A percentile compares a stretch with the other conserved stretches of the same genome.
These are phyloP conservation scores for Lydus trimaculatus DNA, from an alignment of 2,888 invertebrate genomes.

Conservation along the genomic window DNA sequence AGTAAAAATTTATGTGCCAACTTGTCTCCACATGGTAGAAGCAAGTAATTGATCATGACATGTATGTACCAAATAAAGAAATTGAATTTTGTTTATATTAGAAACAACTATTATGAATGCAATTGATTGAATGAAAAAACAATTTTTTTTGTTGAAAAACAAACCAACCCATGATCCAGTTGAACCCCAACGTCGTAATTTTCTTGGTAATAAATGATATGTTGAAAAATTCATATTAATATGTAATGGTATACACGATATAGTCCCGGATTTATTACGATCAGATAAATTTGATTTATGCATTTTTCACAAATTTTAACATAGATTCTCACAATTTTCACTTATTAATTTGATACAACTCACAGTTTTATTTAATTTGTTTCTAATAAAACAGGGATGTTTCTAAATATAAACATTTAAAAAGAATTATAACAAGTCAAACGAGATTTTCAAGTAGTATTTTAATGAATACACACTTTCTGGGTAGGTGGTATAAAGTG, in stretches of 20 bases:
- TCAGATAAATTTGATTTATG: conserved; percentile 32
- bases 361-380: conserved; percentile 11
- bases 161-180: conserved; percentile 74
- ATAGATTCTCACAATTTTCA: no score
- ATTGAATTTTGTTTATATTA: conserved; percentile 11
- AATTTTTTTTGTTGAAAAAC: no score
- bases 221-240: conserved; percentile 65
- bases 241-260: conserved; percentile 64
- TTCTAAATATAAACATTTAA: conserved; percentile 45
- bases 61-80: conserved; percentile 8
- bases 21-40: conserved; percentile 15
- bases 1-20: conserved; percentile 14
- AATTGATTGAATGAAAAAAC: background rate
- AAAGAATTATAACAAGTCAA: conserved; percentile 55
- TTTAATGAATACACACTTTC: conserved; percentile 41
- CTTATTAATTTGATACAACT: background rate
- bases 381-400: conserved; percentile 39
- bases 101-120: conserved; percentile 2
- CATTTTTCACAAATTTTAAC: conserved; percentile 1
- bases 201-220: conserved; percentile 68
- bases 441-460: conserved; percentile 57
- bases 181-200: conserved; percentile 75
- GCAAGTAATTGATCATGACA: conserved; percentile 13
- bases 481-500: conserved; percentile 39
- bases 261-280: conserved; percentile 56